Evolutionary conservation across 2,888 invertebrate genomes (phyloP), one percentile per base, ranked within the genome.

Genomic region (Leptinotarsa peninsularis): DNA sequence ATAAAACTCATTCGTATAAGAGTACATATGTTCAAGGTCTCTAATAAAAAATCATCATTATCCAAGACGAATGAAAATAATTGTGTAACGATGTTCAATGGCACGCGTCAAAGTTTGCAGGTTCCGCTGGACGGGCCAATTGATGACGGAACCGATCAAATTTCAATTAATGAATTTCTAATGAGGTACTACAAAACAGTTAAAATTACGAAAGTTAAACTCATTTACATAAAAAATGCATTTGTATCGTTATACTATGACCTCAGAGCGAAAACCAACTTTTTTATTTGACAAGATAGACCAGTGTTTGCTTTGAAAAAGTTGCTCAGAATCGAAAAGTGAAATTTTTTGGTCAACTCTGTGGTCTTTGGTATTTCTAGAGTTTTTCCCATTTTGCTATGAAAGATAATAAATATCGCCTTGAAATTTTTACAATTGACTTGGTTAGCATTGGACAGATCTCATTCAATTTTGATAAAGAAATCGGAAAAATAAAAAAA

Each of bases 121-220:
- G 23, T 58, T 23, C 15, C 23, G 15, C 58, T 58, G 58, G 21
- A 58, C 23, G 21, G 58, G 58, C 18, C 58, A 58, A 58, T 23
- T 23, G 58, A 58, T 58, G 58, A 23, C 58, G 58, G 23, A 58
- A 58, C 13, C 23, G 58, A 58, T 58, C 58, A 58, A 58, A 58
- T 58, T 58, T 58, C 58, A 58, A 58, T 58, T 58, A 27, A 58
- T 4, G 21, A 21, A 0, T 58, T 58, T 21, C 27, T n/a, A n/a
- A 58, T 58, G 58, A 5, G 23, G 14, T 5, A 58, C 15, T 58
- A 15, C 23, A 58, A 13, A 43, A 43, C 13, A 43, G 10, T 43
- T 5, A 3, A 43, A 43, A 43, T 43, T 43, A 43, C 43, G 43
- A 43, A 43, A 43, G 10, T 43, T 10, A 3, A 13, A 10, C 10